Evolutionary conservation across 2,888 invertebrate species (phyloP).

Genomic region (Ophion ellenae): DNA sequence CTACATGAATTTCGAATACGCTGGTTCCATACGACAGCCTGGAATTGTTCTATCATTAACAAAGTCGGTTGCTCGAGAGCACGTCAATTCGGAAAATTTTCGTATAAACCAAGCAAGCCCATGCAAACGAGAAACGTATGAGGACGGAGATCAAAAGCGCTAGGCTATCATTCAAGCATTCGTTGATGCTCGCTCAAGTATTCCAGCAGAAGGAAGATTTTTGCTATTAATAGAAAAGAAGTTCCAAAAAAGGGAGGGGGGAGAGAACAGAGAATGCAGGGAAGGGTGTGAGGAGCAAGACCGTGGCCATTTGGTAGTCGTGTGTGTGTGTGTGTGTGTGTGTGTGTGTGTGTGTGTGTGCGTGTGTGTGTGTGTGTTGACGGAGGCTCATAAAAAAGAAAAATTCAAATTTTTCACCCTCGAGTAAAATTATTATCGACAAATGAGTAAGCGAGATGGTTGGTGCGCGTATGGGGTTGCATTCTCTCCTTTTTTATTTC

Average conservation of each 20-base stretch:
- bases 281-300: background rate
- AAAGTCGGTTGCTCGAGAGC: too few species aligned
- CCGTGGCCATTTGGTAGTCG: conserved; percentile 27
- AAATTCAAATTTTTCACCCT: conserved; percentile 81
- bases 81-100: background rate
- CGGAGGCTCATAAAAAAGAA: conserved; percentile 59
- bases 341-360: too few species aligned
- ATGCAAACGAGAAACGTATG: background rate
- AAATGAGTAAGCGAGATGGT: conserved; percentile 81
- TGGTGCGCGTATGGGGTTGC: conserved; percentile 50
- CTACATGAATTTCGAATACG: background rate
- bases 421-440: conserved; percentile 83
- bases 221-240: conserved; percentile 20
- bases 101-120: background rate
- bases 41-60: background rate
- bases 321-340: too few species aligned
- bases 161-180: conserved; percentile 16
- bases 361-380: background rate
- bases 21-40: background rate
- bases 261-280: background rate
- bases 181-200: background rate
- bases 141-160: conserved; percentile 59
- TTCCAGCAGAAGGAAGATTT: background rate
- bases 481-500: conserved; percentile 41
- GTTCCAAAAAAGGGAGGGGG: background rate